Percentiles rank a stretch among this genome's conserved stretches.
phyloP scores from a whole-genome alignment of 1,140 invertebrate species.

The Yoshiicerus persimilis region DNA sequence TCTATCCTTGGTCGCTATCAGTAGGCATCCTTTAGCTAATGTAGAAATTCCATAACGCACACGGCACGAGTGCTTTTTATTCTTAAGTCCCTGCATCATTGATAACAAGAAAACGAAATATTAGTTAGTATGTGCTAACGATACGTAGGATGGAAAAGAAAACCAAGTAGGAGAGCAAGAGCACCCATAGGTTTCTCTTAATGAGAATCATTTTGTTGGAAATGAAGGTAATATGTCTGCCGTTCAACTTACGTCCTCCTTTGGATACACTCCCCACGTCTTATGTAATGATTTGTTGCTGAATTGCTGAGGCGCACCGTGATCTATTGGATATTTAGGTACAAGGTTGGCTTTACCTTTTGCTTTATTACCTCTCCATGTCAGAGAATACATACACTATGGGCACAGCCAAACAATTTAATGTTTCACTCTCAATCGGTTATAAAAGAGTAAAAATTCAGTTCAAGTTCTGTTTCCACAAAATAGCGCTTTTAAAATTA shows the following conservation, averaged over 20 bases:
- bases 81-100: background rate
- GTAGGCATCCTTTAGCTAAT: background rate
- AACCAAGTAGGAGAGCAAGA: background rate
- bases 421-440: background rate
- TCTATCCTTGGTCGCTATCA: background rate
- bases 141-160: background rate
- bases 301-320: background rate
- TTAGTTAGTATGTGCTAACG: background rate
- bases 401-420: background rate
- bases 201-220: conserved; percentile 12
- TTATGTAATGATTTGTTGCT: conserved; percentile 1
- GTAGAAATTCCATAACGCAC: background rate
- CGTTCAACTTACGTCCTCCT: background rate
- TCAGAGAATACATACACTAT: too few relatives aligned
- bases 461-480: too few relatives aligned
- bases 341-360: background rate
- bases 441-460: too few relatives aligned
- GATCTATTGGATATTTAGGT: background rate
- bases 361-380: background rate
- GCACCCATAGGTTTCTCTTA: background rate
- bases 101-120: background rate
- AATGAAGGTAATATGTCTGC: conserved; percentile 14
- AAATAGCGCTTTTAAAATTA: too few relatives aligned
- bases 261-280: background rate
- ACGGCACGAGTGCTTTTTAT: background rate